phyloP scores from a whole-genome alignment of 1,140 invertebrate species.

The Drosophila guanche region DNA sequence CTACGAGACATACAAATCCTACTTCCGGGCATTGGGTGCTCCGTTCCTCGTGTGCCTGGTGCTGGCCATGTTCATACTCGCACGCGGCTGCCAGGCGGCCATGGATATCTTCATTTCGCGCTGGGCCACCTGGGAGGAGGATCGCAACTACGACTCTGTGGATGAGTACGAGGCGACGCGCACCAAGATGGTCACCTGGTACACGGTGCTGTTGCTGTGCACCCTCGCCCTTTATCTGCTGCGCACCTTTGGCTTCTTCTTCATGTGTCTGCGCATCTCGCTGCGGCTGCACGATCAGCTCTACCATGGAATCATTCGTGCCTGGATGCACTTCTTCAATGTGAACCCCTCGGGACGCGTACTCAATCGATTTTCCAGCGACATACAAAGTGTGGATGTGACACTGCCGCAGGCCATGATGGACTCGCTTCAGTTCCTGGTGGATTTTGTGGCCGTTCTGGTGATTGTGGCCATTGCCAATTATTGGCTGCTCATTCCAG shows the following conservation, averaged over 20 bases:
- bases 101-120: conserved; percentile 91
- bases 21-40: conserved; percentile 88
- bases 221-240: conserved; percentile 76
- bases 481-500: conserved; percentile 90
- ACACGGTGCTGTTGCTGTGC: conserved; percentile 45
- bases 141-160: conserved; percentile 26
- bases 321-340: conserved; percentile 95
- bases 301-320: conserved; percentile 91
- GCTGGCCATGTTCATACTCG: conserved; percentile 86
- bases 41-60: conserved; percentile 86
- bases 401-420: conserved; percentile 89
- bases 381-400: conserved; percentile 93
- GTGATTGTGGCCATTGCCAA: conserved; percentile 91
- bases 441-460: conserved; percentile 88
- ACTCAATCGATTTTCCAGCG: conserved; percentile 93
- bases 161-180: conserved; percentile 36
- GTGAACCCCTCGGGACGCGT: conserved; percentile 92
- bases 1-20: conserved; percentile 86
- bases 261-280: conserved; percentile 91
- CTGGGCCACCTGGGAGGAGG: conserved; percentile 84
- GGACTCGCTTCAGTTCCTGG: conserved; percentile 87
- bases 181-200: conserved; percentile 51
- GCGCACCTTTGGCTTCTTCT: conserved; percentile 89
- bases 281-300: conserved; percentile 92
- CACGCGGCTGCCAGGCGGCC: conserved; percentile 88